Evolutionary conservation across 1,140 invertebrate genomes (phyloP), one percentile per base, ranked within the genome.

Genomic region (Thaumatotibia leucotreta): DNA sequence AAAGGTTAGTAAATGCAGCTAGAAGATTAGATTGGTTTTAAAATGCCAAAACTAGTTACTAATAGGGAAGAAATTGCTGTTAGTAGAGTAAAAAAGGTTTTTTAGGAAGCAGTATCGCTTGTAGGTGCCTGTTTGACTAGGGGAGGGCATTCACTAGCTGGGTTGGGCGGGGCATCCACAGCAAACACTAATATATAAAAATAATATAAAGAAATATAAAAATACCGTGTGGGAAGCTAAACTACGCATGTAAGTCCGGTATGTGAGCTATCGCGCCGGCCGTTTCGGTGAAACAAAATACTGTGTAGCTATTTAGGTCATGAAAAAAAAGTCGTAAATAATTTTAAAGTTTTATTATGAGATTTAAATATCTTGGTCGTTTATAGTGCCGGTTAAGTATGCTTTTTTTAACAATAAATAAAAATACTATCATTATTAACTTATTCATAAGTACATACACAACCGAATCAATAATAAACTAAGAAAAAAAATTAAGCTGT

Each of bases 391-490:
- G 88, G 88, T 88, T 87, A 88, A 87, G 82, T 84, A 82, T 82
- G 75, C 82, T 79, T 81, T 77, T n/a, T 79, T 87, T 82, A 79
- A 80, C 74, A 81, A 78, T 79, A 70, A 80, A 82, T 17, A 63
- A 63, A 27, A 64, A 39, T 79, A 70, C 75, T 79, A 74, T 77
- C 72, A 75, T 82, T 88, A 87, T 76, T 76, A 88, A 86, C 79
- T 86, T 88, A 86, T 77, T 78, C 80, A 89, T 90, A 90, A 90
- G 88, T 90, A 90, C 88, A 88, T 84, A 90, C 88, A 90, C 86
- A 90, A 90, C 88, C 86, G 84, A 88, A 81, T 84, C 79, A 82
- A 84, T 82, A 84, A 86, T 82, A 74, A 79, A 76, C 70, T 78
- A 83, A 81, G 69, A 67, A 74, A 80, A n/a, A 69, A 66, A 76